Conservation (phyloP, 2,888 invertebrate species). For the Electrophaes corylata region DNA sequence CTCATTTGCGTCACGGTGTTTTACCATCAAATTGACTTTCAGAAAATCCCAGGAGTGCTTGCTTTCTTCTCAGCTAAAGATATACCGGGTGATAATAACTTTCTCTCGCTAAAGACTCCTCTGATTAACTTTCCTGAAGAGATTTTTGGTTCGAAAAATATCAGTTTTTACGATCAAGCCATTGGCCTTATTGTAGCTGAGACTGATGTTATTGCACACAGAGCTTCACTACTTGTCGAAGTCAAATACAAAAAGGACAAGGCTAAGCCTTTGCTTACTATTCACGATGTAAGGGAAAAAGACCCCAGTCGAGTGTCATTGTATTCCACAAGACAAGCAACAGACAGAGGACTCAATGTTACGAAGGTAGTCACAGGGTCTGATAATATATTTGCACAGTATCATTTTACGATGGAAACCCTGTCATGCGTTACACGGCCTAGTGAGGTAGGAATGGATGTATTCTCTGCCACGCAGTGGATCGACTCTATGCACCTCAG, state of each 20-base stretch:
- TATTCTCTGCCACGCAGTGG: slow-evolving; percentile 84
- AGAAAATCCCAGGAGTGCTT: slow-evolving; percentile 87
- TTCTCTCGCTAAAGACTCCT: slow-evolving; percentile 43
- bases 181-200: slow-evolving; percentile 88
- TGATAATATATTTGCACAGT: slow-evolving; percentile 84
- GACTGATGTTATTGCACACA: slow-evolving; percentile 79
- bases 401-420: slow-evolving; percentile 89
- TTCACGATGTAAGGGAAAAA: slow-evolving; percentile 56
- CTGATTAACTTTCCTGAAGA: slow-evolving; percentile 60
- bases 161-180: slow-evolving; percentile 87
- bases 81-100: slow-evolving; percentile 87
- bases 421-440: slow-evolving; percentile 85
- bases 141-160: slow-evolving; percentile 77
- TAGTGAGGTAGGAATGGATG: slow-evolving; percentile 87
- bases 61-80: slow-evolving; percentile 87
- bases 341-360: slow-evolving; percentile 63
- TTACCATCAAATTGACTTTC: slow-evolving; percentile 47
- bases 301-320: slow-evolving; percentile 57
- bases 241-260: slow-evolving; percentile 78
- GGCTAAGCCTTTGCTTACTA: slow-evolving; percentile 58
- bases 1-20: no score
- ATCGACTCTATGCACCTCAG: slow-evolving; percentile 81
- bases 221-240: slow-evolving; percentile 84
- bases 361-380: slow-evolving; percentile 82
- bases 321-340: slow-evolving; percentile 53